These are phyloP conservation scores for Ceratothoa steindachneri DNA, from an alignment of 2,888 invertebrate genomes.

Conservation along the genomic window DNA sequence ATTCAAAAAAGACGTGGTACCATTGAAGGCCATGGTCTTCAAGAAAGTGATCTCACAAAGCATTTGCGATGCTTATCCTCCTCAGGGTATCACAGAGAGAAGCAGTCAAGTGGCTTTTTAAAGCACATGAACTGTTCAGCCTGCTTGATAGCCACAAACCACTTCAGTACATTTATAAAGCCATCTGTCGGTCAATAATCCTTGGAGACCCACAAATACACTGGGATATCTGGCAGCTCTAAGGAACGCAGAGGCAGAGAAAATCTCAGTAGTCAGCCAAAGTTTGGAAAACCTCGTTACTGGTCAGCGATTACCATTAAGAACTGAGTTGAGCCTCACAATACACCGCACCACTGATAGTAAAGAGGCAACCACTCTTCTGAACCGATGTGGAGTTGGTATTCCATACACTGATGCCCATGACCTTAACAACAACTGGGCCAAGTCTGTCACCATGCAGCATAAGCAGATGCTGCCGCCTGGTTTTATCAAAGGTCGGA, in stretches of 20 bases:
- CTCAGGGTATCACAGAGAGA: not conserved
- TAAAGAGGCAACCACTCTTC: constrained; percentile 16
- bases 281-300: constrained; percentile 13
- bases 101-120: not conserved
- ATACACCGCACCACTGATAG: constrained; percentile 5
- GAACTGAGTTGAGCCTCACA: constrained; percentile 14
- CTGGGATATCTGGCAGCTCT: no score
- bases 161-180: not conserved
- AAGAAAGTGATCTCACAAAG: not conserved
- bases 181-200: not conserved
- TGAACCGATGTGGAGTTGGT: constrained; percentile 17
- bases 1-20: not conserved
- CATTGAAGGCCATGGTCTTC: not conserved
- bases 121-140: not conserved
- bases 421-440: constrained; percentile 15
- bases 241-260: no score
- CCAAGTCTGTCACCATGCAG: constrained; percentile 9
- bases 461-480: constrained; percentile 9
- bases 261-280: not conserved
- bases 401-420: not conserved
- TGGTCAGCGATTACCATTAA: not conserved
- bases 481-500: constrained; percentile 21
- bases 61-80: not conserved
- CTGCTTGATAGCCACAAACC: not conserved
- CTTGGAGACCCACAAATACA: no score